A percentile compares a stretch with the other conserved stretches of the same genome.
Conservation (phyloP, 2,797 vertebrate genomes). For the Merluccius polli region DNA sequence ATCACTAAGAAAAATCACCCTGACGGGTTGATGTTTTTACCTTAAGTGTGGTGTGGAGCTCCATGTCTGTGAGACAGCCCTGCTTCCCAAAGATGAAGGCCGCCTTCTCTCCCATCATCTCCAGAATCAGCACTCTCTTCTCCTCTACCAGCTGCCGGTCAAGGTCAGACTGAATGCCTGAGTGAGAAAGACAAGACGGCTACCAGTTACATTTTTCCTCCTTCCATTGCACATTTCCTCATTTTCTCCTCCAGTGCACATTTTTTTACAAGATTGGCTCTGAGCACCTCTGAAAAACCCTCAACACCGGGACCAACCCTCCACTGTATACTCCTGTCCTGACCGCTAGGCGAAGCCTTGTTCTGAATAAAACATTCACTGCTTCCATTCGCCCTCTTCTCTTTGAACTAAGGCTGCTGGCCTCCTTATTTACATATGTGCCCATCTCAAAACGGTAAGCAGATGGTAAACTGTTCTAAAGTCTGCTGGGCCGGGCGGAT, state of each 20-base stretch:
- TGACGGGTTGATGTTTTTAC: conserved; percentile 52
- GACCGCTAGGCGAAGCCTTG: neutral
- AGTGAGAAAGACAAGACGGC: neutral
- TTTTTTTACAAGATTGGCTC: neutral
- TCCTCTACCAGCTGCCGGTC: conserved; percentile 70
- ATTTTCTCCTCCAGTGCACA: neutral
- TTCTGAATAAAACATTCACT: no score
- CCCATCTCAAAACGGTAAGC: neutral
- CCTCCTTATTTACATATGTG: neutral
- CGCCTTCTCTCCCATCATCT: conserved; percentile 78
- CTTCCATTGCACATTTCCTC: neutral
- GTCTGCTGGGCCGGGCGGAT: neutral
- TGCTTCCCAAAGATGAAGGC: conserved; percentile 84
- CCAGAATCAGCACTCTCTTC: conserved; percentile 77
- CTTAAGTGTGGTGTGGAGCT: conserved; percentile 82
- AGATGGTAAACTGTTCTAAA: neutral
- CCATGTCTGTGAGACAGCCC: conserved; percentile 83
- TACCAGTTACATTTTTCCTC: neutral
- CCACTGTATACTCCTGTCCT: neutral
- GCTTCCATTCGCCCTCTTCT: no score
- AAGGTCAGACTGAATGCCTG: conserved; percentile 65
- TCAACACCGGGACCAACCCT: neutral
- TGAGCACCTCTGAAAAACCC: neutral
- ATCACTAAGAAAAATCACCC: neutral
- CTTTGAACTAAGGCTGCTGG: neutral